Evolutionary conservation across 2,888 invertebrate species (phyloP).

Genomic region (Spilarctia lutea): DNA sequence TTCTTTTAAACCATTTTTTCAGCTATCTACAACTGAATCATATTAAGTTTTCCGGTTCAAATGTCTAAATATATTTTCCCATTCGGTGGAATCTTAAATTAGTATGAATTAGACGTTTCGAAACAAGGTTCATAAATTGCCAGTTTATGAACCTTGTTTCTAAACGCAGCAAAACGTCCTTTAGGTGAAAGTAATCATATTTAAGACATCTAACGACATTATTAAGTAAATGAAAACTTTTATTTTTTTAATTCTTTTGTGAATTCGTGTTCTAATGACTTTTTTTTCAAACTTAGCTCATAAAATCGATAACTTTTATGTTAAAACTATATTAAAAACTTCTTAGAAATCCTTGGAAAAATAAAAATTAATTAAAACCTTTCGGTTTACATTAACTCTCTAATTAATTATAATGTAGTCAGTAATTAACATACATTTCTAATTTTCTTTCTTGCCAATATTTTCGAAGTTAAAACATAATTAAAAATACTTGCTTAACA

Average conservation of each 20-base stretch:
- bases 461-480: background rate
- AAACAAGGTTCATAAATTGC: too few relatives aligned
- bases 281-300: background rate
- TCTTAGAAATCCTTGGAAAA: background rate
- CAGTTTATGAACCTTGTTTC: background rate
- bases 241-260: background rate
- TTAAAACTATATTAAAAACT: background rate
- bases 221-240: background rate
- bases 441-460: background rate
- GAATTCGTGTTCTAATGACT: background rate
- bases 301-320: background rate
- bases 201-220: background rate
- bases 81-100: background rate
- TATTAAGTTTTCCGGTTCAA: too few relatives aligned
- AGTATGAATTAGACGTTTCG: too few relatives aligned
- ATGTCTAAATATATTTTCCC: too few relatives aligned
- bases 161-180: background rate
- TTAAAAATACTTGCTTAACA: background rate
- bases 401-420: background rate
- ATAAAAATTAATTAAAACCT: background rate
- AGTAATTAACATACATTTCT: background rate
- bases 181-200: background rate
- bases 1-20: too few relatives aligned
- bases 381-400: background rate
- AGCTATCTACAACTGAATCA: too few relatives aligned